These are phyloP conservation scores for Cerastoderma edule DNA, from an alignment of 2,888 invertebrate genomes.

Conservation along the genomic window DNA sequence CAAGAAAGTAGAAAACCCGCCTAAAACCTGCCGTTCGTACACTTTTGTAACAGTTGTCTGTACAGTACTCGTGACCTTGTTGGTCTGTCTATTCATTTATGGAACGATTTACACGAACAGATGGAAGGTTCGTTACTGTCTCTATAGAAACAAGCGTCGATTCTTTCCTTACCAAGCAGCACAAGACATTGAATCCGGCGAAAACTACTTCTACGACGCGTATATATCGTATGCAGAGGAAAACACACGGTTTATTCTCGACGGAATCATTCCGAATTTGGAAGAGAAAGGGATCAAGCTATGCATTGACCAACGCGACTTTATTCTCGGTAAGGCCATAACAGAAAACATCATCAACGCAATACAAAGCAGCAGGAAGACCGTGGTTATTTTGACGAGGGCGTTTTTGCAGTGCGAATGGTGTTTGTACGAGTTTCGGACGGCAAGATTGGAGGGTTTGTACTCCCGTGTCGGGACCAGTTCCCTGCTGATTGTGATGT, in stretches of 20 bases:
- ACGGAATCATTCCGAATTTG: slow-evolving; percentile 25
- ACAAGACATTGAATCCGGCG: background rate
- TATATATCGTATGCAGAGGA: slow-evolving; percentile 58
- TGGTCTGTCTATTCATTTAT: slow-evolving; percentile 22
- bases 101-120: slow-evolving; percentile 46
- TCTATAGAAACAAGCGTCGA: slow-evolving; percentile 40
- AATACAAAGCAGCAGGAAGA: slow-evolving; percentile 62
- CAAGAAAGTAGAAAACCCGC: background rate
- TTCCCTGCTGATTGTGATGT: slow-evolving; percentile 22
- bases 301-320: slow-evolving; percentile 64
- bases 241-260: slow-evolving; percentile 33
- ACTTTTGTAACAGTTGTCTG: slow-evolving; percentile 11
- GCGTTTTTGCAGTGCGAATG: slow-evolving; percentile 58
- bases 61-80: slow-evolving; percentile 6
- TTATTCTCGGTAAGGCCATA: slow-evolving; percentile 59
- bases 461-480: slow-evolving; percentile 31
- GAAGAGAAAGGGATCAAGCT: slow-evolving; percentile 47
- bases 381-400: slow-evolving; percentile 55
- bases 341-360: slow-evolving; percentile 62
- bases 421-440: slow-evolving; percentile 69
- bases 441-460: slow-evolving; percentile 61
- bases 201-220: slow-evolving; percentile 52
- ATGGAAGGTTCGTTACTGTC: slow-evolving; percentile 57
- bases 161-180: slow-evolving; percentile 28
- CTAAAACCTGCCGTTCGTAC: slow-evolving; percentile 10